Evolutionary conservation across 1,140 invertebrate species (phyloP).

Genomic region (Penaeus japonicus): DNA sequence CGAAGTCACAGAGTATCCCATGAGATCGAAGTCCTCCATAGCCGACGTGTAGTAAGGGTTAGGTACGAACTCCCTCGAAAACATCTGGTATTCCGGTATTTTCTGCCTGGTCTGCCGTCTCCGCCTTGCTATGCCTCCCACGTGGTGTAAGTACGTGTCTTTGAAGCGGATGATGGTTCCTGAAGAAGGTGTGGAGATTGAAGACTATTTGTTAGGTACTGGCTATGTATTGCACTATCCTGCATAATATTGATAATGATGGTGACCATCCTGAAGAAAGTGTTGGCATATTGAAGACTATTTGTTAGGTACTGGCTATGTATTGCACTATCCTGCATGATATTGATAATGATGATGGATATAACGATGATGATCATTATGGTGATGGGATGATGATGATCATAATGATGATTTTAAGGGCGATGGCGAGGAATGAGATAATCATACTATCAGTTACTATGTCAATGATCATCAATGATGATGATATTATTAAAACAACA

Average conservation of each 20-base stretch:
- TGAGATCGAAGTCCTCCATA: slow-evolving; percentile 59
- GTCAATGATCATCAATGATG: background rate
- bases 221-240: too few species aligned
- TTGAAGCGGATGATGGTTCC: slow-evolving; percentile 21
- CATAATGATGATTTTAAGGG: background rate
- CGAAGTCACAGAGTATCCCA: slow-evolving; percentile 67
- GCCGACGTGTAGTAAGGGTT: slow-evolving; percentile 50
- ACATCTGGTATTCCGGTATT: background rate
- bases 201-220: background rate
- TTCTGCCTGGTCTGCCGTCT: background rate
- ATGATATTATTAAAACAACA: background rate
- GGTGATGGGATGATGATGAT: too few species aligned
- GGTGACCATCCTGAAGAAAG: slow-evolving; percentile 12
- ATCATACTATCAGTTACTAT: too few species aligned
- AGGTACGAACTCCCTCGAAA: slow-evolving; percentile 32
- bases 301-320: too few species aligned
- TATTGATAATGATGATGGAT: too few species aligned
- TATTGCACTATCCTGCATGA: too few species aligned
- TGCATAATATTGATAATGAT: background rate
- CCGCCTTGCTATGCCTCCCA: background rate
- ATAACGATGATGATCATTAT: too few species aligned
- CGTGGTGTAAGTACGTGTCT: background rate
- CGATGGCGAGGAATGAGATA: too few species aligned
- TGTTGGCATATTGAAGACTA: background rate
- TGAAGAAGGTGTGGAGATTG: background rate